Evolutionary conservation across 2,797 vertebrate genomes (phyloP), one percentile per base, ranked within the genome.

Genomic region (Cyprinodon diabolis): DNA sequence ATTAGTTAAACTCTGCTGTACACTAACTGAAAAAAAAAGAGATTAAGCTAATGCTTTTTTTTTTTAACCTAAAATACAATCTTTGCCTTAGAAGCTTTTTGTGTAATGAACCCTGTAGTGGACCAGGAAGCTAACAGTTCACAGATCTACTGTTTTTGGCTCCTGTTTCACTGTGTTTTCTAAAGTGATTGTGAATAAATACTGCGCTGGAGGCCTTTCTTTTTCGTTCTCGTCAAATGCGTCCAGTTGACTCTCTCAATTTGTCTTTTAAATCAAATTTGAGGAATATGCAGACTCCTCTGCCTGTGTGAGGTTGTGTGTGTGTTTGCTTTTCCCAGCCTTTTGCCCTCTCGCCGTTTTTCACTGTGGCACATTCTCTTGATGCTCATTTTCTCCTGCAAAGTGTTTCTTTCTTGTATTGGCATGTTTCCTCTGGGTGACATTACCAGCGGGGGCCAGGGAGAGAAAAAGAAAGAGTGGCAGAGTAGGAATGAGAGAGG

Each of bases 401-500:
- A 80, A 63, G 60, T 43, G 37, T 71, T 78, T 62, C 57, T 74
- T 75, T 72, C 54, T 58, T 77, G 30, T 74, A 23, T 65, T 84
- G 11, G 48, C 68, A 49, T 72, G 79, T 85, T 86, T 83, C 75
- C 67, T 82, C 79, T 74, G 63, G 68, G 82, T 83, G 85, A 87
- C 85, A 90, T 87, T 81, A 87, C 67, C 80, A 79, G 45, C 40
- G 68, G 40, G 52, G 77, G 69, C 43, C 63, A 76, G 68, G 77
- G 55, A 63, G 71, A 68, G 47, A 66, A 51, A 62, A 21, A 68
- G 66, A 76, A 62, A 82, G 78, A 58, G 52, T 19, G 66, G 74
- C 75, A 87, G 84, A 89, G 87, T 78, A 85, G 84, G 80, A 75
- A 35, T 81, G 75, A 83, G 84, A 88, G 86, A 88, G 88, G 84